Evolutionary conservation across 1,140 invertebrate species (phyloP), one percentile per base, ranked within the genome.

Genomic region (Ceratoteleas bidentatus): DNA sequence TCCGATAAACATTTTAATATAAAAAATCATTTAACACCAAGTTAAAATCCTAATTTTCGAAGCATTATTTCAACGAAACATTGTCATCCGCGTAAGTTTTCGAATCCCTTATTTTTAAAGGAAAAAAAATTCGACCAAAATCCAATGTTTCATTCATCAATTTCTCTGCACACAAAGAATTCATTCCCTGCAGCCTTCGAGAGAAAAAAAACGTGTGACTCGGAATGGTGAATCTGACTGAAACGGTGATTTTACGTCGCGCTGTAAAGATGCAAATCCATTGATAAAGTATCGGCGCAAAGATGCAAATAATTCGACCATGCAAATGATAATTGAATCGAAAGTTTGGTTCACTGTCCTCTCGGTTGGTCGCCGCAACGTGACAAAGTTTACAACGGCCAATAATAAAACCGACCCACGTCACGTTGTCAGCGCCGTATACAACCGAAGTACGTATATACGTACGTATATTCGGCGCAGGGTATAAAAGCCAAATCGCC

Each of bases 301-400:
- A 57, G 24, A 10, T n/a, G 49, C 24, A 24, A 24, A 24, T 24
- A 24, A 24, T 24, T 34, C 53, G 34, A 43, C 43, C 13, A 57
- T 33, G 14, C 33, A 65, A 58, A 65, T 14, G 50, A 36, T 43
- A 54, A 65, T 70, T 53, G 45, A 62, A 57, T 74, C 13, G 6
- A 49, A 70, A 75, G 32, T 24, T 38, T 81, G 72, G 79, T 81
- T 81, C 72, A 81, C 14, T 81, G 79, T 58, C 58, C 79, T 65
- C 66, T 72, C 64, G 65, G 50, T 10, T 52, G 52, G 43, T 50
- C 40, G 14, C 3, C 33, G 54, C 60, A 70, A 76, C 78, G 72
- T 81, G 79, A 81, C 52, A 40, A 72, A 76, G 54, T 61, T 81
- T 14, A 72, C 43, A 80, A 80, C 45, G 64, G 69, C 54, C 43